phyloP scores from a whole-genome alignment of 2,113 vertebrate genomes.

The Prionailurus bengalensis region DNA sequence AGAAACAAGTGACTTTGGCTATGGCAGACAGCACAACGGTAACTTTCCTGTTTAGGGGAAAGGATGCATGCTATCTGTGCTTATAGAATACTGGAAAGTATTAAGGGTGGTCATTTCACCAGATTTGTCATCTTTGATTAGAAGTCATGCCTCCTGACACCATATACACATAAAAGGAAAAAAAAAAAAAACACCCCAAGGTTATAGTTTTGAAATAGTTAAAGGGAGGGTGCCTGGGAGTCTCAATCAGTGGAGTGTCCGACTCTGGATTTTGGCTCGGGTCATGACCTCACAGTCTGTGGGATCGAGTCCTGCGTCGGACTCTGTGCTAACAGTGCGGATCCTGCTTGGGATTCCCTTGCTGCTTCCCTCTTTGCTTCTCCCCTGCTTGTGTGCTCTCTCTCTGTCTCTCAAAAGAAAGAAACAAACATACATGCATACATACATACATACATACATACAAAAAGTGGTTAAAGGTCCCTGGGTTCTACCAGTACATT shows the following conservation, averaged over 20 bases:
- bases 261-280: too few relatives aligned
- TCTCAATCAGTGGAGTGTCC: too few relatives aligned
- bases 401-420: too few relatives aligned
- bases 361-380: too few relatives aligned
- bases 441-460: too few relatives aligned
- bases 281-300: too few relatives aligned
- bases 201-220: not conserved
- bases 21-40: rapidly evolving
- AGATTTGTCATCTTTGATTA: not conserved
- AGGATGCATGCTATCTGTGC: rapidly evolving
- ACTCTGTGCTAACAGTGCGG: too few relatives aligned
- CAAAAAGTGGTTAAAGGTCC: not conserved
- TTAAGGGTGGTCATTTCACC: not conserved
- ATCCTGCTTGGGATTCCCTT: too few relatives aligned
- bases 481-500: not conserved
- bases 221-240: too few relatives aligned
- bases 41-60: rapidly evolving
- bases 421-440: too few relatives aligned
- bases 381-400: too few relatives aligned
- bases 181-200: not conserved
- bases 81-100: not conserved
- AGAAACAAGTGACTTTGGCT: not conserved
- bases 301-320: too few relatives aligned
- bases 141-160: not conserved
- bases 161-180: not conserved